Base-by-base conservation (phyloP, 2,888 invertebrate species). In the Thymelicus lineola region DNA sequence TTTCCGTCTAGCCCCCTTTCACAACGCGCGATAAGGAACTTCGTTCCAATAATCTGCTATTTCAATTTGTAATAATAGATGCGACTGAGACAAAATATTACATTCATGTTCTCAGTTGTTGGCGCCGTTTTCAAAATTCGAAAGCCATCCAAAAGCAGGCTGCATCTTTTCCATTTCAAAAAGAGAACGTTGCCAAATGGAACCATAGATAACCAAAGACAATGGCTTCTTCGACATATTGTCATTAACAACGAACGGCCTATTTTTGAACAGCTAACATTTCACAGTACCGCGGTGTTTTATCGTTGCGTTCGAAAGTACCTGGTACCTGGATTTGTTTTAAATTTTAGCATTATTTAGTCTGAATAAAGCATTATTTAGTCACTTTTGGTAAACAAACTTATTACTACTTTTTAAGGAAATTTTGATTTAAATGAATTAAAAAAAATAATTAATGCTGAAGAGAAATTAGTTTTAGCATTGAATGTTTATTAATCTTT, bases 161-260 rank as follows among this genome's bases (percentile, higher is more conserved):
- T 55, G 55, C 35, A 57, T n/a, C 35, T 57, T 35, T 55, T n/a
- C 57, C n/a, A 35, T 57, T 57, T 35, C 35, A 57, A 57, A 28
- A 6, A 35, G 57, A 57, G 57, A 57, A 35, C 57, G 57, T 35
- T 57, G 57, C 57, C 57, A 57, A 57, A 57, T 57, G 57, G n/a
- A 35, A 57, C 57, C 57, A 57, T n/a, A 57, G 57, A 57, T 57
- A 57, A 28, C n/a, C n/a, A 36, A 35, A 36, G 35, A 57, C 57
- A 57, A 57, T 57, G n/a, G 14, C 57, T 57, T 57, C 57, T 57
- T 57, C 57, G 57, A 35, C 57, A 57, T 35, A 57, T 57, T 57
- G 35, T 57, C 57, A 35, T 35, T 57, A 36, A 57, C 57, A 36
- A 57, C 35, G 36, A 36, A 35, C 57, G 57, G 36, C 57, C 57